phyloP scores from a whole-genome alignment of 2,888 invertebrate genomes.

The Enchytraeus crypticus region DNA sequence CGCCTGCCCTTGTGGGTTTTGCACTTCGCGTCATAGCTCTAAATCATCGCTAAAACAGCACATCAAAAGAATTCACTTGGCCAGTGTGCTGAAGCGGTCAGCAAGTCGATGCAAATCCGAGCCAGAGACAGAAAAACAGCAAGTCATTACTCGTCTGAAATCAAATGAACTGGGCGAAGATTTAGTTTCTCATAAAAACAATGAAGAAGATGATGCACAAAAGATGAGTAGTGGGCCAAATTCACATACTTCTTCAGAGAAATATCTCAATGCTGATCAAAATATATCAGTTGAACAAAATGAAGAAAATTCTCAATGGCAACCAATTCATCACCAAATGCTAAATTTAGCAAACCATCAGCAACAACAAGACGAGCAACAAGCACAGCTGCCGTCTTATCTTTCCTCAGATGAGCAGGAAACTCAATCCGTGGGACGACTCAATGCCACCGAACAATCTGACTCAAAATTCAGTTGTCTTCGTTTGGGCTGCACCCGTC shows the following conservation, averaged over 20 bases:
- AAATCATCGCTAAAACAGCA: conserved; percentile 17
- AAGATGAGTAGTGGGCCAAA: conserved; percentile 2
- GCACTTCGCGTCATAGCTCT: conserved; percentile 7
- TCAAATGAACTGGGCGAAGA: no score
- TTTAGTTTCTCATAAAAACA: no score
- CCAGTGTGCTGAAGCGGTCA: not conserved
- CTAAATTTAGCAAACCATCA: no score
- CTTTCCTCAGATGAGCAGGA: not conserved
- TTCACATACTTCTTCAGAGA: not conserved
- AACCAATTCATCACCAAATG: no score
- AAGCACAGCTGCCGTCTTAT: no score
- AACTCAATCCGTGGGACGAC: not conserved
- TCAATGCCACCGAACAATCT: not conserved
- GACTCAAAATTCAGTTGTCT: not conserved
- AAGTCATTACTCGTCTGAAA: no score
- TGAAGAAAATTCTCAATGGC: no score
- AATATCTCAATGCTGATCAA: no score
- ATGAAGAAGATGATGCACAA: no score
- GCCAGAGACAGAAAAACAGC: no score
- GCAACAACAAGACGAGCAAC: no score
- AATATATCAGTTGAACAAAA: no score
- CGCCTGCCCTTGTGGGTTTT: conserved; percentile 16
- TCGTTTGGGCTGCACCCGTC: not conserved
- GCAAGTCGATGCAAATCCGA: conserved; percentile 7
- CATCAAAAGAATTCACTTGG: conserved; percentile 15